phyloP scores from a whole-genome alignment of 2,888 invertebrate genomes.

The Drosophila robusta region DNA sequence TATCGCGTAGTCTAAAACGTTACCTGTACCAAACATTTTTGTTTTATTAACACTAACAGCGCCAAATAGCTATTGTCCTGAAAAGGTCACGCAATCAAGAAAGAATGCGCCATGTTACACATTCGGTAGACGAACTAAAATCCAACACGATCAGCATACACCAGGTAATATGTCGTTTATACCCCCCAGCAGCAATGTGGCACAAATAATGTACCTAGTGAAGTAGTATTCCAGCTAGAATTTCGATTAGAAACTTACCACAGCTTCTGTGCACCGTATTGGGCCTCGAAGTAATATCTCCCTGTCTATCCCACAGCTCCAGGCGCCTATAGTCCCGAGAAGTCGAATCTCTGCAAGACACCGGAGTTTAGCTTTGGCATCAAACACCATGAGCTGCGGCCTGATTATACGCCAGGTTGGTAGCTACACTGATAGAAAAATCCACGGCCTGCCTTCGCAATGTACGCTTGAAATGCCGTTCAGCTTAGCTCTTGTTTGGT shows the following conservation, averaged over 20 bases:
- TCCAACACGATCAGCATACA: constrained; percentile 83
- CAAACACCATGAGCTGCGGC: constrained; percentile 85
- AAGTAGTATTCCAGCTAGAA: constrained; percentile 31
- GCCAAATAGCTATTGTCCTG: constrained; percentile 86
- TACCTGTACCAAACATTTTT: constrained; percentile 56
- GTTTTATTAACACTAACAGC: constrained; percentile 84
- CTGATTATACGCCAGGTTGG: constrained; percentile 82
- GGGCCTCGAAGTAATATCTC: constrained; percentile 1
- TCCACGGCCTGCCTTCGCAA: neutral
- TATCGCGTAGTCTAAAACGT: constrained; percentile 50
- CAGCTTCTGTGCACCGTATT: neutral
- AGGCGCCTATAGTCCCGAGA: constrained; percentile 86
- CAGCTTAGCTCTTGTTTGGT: too few species aligned
- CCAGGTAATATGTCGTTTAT: constrained; percentile 78
- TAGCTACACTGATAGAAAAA: constrained; percentile 6
- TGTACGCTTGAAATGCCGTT: neutral
- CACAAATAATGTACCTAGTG: constrained; percentile 33
- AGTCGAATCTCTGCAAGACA: constrained; percentile 86
- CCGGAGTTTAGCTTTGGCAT: constrained; percentile 85
- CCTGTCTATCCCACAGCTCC: constrained; percentile 75
- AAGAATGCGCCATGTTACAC: constrained; percentile 85
- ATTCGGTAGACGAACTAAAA: constrained; percentile 87
- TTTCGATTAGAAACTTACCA: constrained; percentile 20
- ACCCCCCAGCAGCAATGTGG: constrained; percentile 26
- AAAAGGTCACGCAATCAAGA: constrained; percentile 86